Evolutionary conservation across 2,113 vertebrate species (phyloP), one percentile per base, ranked within the genome.

Genomic region (Gavia stellata): DNA sequence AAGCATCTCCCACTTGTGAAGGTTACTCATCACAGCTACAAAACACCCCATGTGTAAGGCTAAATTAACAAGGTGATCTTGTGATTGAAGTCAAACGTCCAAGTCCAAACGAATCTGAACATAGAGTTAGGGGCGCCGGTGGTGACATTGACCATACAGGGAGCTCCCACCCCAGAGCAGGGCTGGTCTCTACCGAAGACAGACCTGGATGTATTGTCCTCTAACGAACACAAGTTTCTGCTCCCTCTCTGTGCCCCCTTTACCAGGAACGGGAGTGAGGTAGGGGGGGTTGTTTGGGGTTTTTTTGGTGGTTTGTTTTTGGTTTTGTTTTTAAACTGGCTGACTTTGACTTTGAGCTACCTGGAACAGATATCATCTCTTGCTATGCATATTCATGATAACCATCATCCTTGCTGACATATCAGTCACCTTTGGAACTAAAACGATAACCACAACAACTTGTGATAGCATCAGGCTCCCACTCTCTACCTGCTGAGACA

Each of bases 21-120:
- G 36, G 55, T 13, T n/a, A 24, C 65, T 70, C 68, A 20, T 4
- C 49, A 50, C 34, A 19, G 53, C 66, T 34, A 7, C 0, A 1
- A 52, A 55, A 42, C 55, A 29, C 1, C 23, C 61, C 1, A 0
- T 7, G 17, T 1, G 2, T 1, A 18, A 56, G 6, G 50, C 12
- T 61, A 10, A 52, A 47, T 19, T 4, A 38, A 68, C 33, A 20
- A 29, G 17, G 74, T 38, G 14, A 6, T 6, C n/a, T 77, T 36
- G 29, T 24, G 36, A 11, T 7, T 52, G 70, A 34, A 44, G 6
- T 18, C n/a, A 56, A 26, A 28, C 3, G 1, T 17, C 25, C 49
- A 63, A 47, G 31, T 0, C 33, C 26, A 26, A 47, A 26, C 8
- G 24, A 31, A 66, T 6, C 21, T 14, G 6, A 26, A 36, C 14